Evolutionary conservation across 2,888 invertebrate genomes (phyloP).

Genomic region (Gari tellinella): DNA sequence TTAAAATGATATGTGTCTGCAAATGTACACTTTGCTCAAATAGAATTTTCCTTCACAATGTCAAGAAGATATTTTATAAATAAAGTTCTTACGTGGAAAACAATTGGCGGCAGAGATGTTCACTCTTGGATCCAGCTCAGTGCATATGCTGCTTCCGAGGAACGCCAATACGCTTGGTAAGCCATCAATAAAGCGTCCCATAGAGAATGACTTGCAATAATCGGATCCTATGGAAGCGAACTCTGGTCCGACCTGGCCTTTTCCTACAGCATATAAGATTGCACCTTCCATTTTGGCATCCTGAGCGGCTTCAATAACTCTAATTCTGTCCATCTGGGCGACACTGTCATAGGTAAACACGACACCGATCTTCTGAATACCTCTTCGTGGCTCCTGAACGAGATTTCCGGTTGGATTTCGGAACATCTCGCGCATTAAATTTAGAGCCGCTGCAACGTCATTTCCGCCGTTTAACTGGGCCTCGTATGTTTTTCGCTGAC

Average conservation of each 20-base stretch:
- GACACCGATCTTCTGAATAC: constrained; percentile 60
- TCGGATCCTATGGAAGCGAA: constrained; percentile 61
- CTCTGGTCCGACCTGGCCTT: constrained; percentile 56
- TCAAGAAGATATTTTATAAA: too few species aligned
- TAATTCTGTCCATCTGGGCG: constrained; percentile 23
- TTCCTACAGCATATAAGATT: constrained; percentile 62
- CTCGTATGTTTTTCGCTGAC: constrained; percentile 54
- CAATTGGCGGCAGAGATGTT: constrained; percentile 61
- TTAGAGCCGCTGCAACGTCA: constrained; percentile 58
- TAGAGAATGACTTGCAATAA: constrained; percentile 63
- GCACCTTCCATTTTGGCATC: constrained; percentile 53
- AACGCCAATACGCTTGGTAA: constrained; percentile 64
- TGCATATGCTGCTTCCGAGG: constrained; percentile 67
- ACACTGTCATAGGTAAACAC: constrained; percentile 64
- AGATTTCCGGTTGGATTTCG: constrained; percentile 61
- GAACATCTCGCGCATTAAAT: constrained; percentile 67
- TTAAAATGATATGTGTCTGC: too few species aligned
- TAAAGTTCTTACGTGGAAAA: constrained; percentile 64
- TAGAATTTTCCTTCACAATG: too few species aligned
- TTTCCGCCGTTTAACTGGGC: constrained; percentile 53
- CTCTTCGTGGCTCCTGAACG: constrained; percentile 39
- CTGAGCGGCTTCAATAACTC: constrained; percentile 42
- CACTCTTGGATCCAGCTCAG: constrained; percentile 59
- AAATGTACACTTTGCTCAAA: too few species aligned
- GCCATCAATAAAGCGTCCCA: constrained; percentile 66